Base-by-base conservation (phyloP, 2,888 invertebrate genomes). In the Rhorus exstirpatorius region DNA sequence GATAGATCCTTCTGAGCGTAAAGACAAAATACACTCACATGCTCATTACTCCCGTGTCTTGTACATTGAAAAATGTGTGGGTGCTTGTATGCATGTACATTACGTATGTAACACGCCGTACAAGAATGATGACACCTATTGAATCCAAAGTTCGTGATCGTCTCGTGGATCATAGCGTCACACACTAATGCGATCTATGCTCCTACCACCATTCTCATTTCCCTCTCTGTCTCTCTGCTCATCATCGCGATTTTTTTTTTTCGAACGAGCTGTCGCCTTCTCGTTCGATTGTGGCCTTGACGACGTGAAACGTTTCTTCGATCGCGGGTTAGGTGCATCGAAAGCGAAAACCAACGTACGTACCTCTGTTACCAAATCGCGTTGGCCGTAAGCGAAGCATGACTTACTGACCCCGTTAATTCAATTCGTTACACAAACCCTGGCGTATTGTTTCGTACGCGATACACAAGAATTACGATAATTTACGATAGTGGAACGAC, bases 311-410 rank as follows among this genome's bases (percentile, higher is more conserved):
- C 44, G 71, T 19, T 76, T 68, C 49, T 68, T 76, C 76, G 68
- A 76, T 79, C 61, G n/a, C n/a, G 76, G 79, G 31, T 72, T 85
- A 86, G 87, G 88, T 88, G 88, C 89, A 89, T 89, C 88, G 88
- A 89, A 90, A 89, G 90, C 89, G 91, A 91, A 91, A 91, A 88
- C 82, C 86, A 86, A 83, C 84, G 86, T 87, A 89, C 86, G 31
- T 58, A 67, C 67, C 46, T 14, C 35, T 53, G 70, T 83, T 79
- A 76, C 83, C 65, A 83, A 83, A 83, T 76, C 79, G 53, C 44
- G 53, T 46, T 72, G 35, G 41, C 46, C 53, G 24, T 24, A 31
- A 58, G 53, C 49, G 70, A 67, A 24, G 41, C 75, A 41, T 75
- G 82, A 75, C 75, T 83, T 67, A 71, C 75, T 78, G 55, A 71